Evolutionary conservation across 2,797 vertebrate genomes (phyloP).

Genomic region (Momotus momota): DNA sequence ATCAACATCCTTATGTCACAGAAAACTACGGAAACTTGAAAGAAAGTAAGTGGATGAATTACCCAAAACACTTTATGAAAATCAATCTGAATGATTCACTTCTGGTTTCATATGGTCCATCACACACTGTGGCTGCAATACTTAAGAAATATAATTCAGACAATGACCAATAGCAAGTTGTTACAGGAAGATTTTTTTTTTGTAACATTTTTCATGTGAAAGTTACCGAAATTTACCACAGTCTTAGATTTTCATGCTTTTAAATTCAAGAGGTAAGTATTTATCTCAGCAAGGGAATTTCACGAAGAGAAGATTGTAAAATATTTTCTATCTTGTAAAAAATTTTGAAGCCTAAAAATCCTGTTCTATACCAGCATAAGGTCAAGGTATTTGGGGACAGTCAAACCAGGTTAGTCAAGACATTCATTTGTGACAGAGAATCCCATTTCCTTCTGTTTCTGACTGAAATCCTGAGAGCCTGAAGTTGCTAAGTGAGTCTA

Average conservation of each 20-base stretch:
- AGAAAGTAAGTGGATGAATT: neutral
- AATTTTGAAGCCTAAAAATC: neutral
- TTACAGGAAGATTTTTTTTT: neutral
- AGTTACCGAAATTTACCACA: neutral
- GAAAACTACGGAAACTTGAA: neutral
- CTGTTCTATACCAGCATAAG: neutral
- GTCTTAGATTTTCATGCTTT: neutral
- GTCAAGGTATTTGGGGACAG: neutral
- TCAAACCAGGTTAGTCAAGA: neutral
- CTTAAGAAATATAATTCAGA: neutral
- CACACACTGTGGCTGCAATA: neutral
- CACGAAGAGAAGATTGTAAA: neutral
- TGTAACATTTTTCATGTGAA: neutral
- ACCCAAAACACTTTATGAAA: neutral
- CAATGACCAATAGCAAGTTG: neutral
- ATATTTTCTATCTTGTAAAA: neutral
- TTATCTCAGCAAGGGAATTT: neutral
- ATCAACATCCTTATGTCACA: neutral
- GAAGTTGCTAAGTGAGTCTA: neutral
- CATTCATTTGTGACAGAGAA: neutral
- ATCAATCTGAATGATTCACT: neutral
- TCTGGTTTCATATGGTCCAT: neutral
- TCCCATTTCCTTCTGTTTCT: conserved; percentile 7
- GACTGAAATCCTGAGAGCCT: neutral
- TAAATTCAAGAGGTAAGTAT: neutral